A percentile compares a stretch with the other conserved stretches of the same genome.
Evolutionary conservation across 2,888 invertebrate genomes (phyloP).

Genomic region (Rhodophaea formosa): DNA sequence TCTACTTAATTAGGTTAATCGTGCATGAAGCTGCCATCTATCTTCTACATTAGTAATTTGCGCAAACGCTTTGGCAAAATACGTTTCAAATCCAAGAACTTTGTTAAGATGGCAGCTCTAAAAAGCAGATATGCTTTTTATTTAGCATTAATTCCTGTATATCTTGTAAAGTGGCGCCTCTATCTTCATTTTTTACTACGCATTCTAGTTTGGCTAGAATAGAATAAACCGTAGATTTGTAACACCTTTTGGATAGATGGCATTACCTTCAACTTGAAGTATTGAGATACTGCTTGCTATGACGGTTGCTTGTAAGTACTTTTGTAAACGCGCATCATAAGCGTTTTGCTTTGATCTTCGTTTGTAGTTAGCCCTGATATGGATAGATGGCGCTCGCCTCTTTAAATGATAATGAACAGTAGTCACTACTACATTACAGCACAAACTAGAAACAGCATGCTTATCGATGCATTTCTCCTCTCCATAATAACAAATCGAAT

Average conservation of each 20-base stretch:
- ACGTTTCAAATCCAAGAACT: background rate
- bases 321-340: too few relatives aligned
- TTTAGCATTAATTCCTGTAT: background rate
- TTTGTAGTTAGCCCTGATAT: background rate
- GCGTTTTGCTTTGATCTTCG: too few relatives aligned
- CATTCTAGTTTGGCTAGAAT: too few relatives aligned
- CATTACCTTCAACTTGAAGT: too few relatives aligned
- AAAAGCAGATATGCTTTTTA: background rate
- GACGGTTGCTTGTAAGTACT: too few relatives aligned
- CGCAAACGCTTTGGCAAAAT: background rate
- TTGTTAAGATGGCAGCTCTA: conserved; percentile 22
- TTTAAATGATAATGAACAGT: too few relatives aligned
- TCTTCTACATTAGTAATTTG: background rate
- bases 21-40: conserved; percentile 3
- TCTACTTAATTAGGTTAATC: background rate
- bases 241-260: too few relatives aligned
- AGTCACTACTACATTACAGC: too few relatives aligned
- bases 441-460: background rate
- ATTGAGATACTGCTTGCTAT: too few relatives aligned
- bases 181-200: background rate
- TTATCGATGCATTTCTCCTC: background rate
- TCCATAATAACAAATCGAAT: too few relatives aligned
- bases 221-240: too few relatives aligned
- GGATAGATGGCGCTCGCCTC: conserved; percentile 3
- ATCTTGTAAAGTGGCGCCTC: background rate